phyloP scores from a whole-genome alignment of 1,140 invertebrate species.

The Pentalonia nigronervosa region DNA sequence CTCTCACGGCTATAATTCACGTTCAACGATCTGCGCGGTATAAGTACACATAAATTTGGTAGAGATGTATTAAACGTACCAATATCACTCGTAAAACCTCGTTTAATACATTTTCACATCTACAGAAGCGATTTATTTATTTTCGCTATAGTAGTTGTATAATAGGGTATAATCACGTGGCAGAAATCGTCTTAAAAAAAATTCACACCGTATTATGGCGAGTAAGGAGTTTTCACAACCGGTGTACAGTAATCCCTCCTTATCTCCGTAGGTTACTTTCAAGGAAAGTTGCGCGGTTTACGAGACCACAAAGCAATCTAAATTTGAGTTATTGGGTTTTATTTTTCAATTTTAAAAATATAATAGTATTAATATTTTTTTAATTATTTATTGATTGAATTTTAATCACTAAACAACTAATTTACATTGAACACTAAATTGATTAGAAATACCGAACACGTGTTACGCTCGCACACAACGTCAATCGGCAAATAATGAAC shows the following conservation, averaged over 20 bases:
- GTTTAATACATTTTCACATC: not conserved
- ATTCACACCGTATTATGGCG: not conserved
- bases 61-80: not conserved
- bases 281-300: too few relatives aligned
- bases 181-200: not conserved
- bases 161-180: not conserved
- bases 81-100: conserved; percentile 1
- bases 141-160: not conserved
- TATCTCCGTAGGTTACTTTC: too few relatives aligned
- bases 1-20: not conserved
- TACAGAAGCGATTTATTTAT: not conserved
- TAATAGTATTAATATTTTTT: too few relatives aligned
- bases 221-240: not conserved
- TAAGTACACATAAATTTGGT: not conserved
- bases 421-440: too few relatives aligned
- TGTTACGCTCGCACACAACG: too few relatives aligned
- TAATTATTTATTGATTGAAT: too few relatives aligned
- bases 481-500: too few relatives aligned
- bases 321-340: too few relatives aligned
- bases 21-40: not conserved
- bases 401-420: too few relatives aligned
- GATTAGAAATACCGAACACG: too few relatives aligned
- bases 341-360: too few relatives aligned
- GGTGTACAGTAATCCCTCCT: not conserved
- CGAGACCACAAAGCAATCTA: too few relatives aligned